Percentiles rank a stretch among this genome's conserved stretches.
These are phyloP conservation scores for Neomorphus geoffroyi DNA, from an alignment of 2,797 vertebrate genomes.

Conservation along the genomic window DNA sequence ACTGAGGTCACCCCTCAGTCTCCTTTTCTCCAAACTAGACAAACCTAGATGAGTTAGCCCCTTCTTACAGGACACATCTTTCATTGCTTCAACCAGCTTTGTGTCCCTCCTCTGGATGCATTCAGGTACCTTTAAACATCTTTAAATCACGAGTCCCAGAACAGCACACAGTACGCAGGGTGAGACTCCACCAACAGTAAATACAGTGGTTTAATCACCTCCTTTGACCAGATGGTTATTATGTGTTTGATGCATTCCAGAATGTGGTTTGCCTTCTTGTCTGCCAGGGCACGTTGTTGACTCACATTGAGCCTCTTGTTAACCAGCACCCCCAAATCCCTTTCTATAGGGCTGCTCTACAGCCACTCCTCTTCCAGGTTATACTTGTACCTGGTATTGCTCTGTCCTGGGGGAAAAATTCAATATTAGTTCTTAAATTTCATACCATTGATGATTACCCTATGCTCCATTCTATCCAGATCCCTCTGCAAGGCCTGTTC, in stretches of 20 bases:
- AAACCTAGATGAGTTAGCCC: not conserved
- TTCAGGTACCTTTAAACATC: not conserved
- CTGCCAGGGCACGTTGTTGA: not conserved
- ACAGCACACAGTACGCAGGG: not conserved
- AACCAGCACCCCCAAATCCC: not conserved
- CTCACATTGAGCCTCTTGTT: not conserved
- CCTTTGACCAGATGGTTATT: not conserved
- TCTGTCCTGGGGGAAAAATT: not conserved
- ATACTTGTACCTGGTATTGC: fast-evolving
- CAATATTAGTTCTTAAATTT: not conserved
- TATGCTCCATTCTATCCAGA: fast-evolving
- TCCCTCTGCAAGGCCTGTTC: not conserved
- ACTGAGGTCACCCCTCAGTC: not conserved
- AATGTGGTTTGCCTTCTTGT: not conserved
- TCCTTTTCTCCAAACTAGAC: not conserved
- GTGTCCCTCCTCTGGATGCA: not conserved
- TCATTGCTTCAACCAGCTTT: not conserved
- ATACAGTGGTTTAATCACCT: not conserved
- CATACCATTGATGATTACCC: fast-evolving
- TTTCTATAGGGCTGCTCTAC: not conserved
- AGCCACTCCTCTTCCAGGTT: not conserved
- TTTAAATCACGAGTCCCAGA: not conserved
- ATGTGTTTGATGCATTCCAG: not conserved
- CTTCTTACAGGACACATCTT: not conserved
- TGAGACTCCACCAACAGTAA: fast-evolving